Evolutionary conservation across 2,888 invertebrate species (phyloP), one percentile per base, ranked within the genome.

Genomic region (Lasioglossum oenotherae): DNA sequence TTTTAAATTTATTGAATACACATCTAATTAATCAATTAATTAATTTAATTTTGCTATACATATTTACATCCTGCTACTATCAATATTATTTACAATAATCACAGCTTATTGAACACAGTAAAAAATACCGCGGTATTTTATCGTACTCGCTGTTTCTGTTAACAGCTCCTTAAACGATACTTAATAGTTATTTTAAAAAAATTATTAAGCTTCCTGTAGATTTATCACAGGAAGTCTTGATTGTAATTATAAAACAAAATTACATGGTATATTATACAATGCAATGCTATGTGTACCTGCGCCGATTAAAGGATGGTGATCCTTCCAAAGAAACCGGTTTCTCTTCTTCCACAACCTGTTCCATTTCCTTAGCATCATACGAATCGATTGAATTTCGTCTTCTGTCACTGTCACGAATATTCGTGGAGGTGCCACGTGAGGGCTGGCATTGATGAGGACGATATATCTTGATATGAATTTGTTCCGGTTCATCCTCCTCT

Each of bases 381-480:
- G 67, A 75, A 75, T 78, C 75, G 23, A n/a, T 53, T 49, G 72
- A 60, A 78, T 41, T 27, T 2, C 10, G 38, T 27, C 35, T 67
- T 5, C 23, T 41, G n/a, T 72, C 71, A 8, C 27, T 41, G n/a
- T 74, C 71, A 8, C 35, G 49, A 6, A 3, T 31, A 31, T 69
- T 31, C 23, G 27, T 16, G 16, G 4, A 35, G 19, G 57, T 78
- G 64, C 73, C 46, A 23, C n/a, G 14, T 16, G 19, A 3, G 8
- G 35, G 27, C 35, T 60, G 57, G 2, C 49, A 10, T n/a, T 35
- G 60, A n/a, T 27, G 31, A 5, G 67, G 53, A 74, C 44, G 53
- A 12, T 35, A 60, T 75, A 84, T 69, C 41, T 81, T 82, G 23
- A 85, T 82, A 5, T 35, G 73, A 6, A 80, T 44, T 23, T 72